These are phyloP conservation scores for Anthophora plumipes DNA, from an alignment of 2,888 invertebrate species.

Conservation along the genomic window DNA sequence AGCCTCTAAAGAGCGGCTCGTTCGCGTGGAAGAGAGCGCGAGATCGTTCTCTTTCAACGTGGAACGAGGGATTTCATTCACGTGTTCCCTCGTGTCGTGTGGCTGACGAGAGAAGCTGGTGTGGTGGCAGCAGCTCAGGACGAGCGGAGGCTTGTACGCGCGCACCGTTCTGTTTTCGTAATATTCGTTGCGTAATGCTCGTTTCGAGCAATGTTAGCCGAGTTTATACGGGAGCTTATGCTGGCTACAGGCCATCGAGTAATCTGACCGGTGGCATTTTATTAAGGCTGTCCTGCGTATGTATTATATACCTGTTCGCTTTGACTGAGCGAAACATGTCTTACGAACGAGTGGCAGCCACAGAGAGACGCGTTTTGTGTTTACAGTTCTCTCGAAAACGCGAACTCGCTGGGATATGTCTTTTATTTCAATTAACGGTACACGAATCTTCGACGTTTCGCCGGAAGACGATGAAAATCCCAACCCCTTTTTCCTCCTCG, in stretches of 20 bases:
- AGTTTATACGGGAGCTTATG: constrained; percentile 19
- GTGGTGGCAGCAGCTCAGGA: background rate
- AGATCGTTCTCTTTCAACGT: background rate
- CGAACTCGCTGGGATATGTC: constrained; percentile 46
- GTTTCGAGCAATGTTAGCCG: constrained; percentile 52
- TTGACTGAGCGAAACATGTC: constrained; percentile 59
- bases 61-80: constrained; percentile 16
- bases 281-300: constrained; percentile 39
- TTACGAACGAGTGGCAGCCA: constrained; percentile 61
- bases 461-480: constrained; percentile 4
- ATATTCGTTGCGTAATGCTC: constrained; percentile 48
- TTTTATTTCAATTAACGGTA: constrained; percentile 66
- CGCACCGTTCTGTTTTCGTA: constrained; percentile 36
- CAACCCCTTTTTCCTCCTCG: background rate
- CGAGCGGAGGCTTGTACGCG: background rate
- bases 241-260: constrained; percentile 33
- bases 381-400: constrained; percentile 63
- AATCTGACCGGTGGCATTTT: constrained; percentile 65
- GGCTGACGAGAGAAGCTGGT: background rate
- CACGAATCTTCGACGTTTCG: constrained; percentile 2
- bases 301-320: constrained; percentile 35
- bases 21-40: background rate
- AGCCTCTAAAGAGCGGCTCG: background rate
- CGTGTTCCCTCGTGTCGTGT: background rate
- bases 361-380: constrained; percentile 51